Conservation (phyloP, 2,113 vertebrate species). For the Prolemur simus region DNA sequence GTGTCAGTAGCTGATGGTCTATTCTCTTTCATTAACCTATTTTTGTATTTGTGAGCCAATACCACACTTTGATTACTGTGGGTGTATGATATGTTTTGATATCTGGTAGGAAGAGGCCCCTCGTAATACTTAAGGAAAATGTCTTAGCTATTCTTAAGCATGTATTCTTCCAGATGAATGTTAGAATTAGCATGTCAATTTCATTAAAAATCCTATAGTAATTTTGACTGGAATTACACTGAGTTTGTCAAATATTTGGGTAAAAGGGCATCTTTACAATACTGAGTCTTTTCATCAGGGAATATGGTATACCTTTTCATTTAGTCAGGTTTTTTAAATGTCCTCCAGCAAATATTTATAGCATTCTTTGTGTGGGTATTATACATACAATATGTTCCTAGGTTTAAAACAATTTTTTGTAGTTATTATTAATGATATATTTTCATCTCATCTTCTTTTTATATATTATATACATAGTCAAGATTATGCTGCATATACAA, state of each 20-base stretch:
- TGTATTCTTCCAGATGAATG: conserved; percentile 4
- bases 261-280: conserved; percentile 11
- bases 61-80: neutral
- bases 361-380: neutral
- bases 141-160: neutral
- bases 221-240: conserved; percentile 15
- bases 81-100: conserved; percentile 12
- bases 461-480: neutral
- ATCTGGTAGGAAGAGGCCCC: neutral
- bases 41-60: conserved; percentile 36
- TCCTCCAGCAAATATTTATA: conserved; percentile 5
- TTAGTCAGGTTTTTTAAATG: neutral
- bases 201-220: conserved; percentile 6
- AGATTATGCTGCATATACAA: neutral
- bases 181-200: conserved; percentile 20
- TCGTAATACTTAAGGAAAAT: neutral
- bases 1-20: neutral
- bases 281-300: neutral
- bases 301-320: neutral
- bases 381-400: conserved; percentile 3
- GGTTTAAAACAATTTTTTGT: neutral
- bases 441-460: conserved; percentile 11
- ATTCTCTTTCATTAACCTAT: neutral
- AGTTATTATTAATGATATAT: neutral
- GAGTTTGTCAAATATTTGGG: conserved; percentile 21